Evolutionary conservation across 2,888 invertebrate genomes (phyloP), one percentile per base, ranked within the genome.

Genomic region (Chalcosyrphus nemorum): DNA sequence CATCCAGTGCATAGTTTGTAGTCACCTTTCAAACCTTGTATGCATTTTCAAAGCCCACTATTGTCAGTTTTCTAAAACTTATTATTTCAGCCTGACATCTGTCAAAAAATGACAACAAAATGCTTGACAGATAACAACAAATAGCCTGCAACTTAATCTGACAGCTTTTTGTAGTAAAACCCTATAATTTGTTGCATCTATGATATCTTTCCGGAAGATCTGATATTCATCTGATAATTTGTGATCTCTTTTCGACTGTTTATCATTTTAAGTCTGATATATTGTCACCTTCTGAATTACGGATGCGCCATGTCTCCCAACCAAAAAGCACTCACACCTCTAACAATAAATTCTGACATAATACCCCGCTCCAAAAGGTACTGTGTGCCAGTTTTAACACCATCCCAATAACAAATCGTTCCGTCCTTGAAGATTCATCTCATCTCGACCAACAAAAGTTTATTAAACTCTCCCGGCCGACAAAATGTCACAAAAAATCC

Each of bases 341-440:
- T 38, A 38, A 38, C 13, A 38, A 38, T 13, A 38, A 38, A 38
- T n/a, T 38, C 38, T 38, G 38, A 38, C 38, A 38, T 38, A 38
- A 38, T 38, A 38, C 38, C 38, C 13, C 13, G 38, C 38, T 38
- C n/a, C 38, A 17, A 9, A 43, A 17, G 1, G 15, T n/a, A 45
- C 45, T 19, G 19, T 19, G 45, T 19, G 45, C 45, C 45, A 45
- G 9, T 52, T 52, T 13, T 13, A 52, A 13, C 21, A 50, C 21
- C 47, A n/a, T 3, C 32, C n/a, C 65, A 35, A n/a, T n/a, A 21
- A 35, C 35, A 50, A 19, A 35, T 2, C 32, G 11, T 24, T 24
- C 54, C 41, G 66, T 21, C 68, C 68, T 54, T 68, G 68, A 68
- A 21, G 19, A 41, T 32, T 21, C 29, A 43, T 56, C 41, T 43